Conservation (phyloP, 2,888 invertebrate species). For the Lacanobia wlatinum region DNA sequence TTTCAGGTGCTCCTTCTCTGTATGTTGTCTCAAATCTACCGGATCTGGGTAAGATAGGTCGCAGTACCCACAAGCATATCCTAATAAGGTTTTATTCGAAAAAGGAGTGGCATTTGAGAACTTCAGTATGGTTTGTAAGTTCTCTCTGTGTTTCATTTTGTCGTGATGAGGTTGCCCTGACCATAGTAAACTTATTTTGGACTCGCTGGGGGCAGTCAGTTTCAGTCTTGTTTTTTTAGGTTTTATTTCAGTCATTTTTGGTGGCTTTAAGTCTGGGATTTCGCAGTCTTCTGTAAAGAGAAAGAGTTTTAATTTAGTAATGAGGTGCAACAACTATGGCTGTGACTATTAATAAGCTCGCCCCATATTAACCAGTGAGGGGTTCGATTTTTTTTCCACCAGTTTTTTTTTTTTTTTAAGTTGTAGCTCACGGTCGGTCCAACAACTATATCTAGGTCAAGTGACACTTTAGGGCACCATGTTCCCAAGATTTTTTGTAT, state of each 20-base stretch:
- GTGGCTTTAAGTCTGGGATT: constrained; percentile 61
- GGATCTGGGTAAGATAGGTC: constrained; percentile 79
- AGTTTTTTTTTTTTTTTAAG: too few relatives aligned
- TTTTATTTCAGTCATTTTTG: constrained; percentile 59
- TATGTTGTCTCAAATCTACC: constrained; percentile 73
- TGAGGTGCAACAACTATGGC: too few relatives aligned
- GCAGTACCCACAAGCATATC: constrained; percentile 83
- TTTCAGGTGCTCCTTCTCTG: constrained; percentile 71
- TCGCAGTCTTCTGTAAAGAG: constrained; percentile 72
- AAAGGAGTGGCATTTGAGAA: constrained; percentile 83
- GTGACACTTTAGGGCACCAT: too few relatives aligned
- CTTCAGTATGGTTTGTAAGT: constrained; percentile 78
- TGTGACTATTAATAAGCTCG: too few relatives aligned
- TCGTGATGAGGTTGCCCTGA: constrained; percentile 62
- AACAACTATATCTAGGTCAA: too few relatives aligned
- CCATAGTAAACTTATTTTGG: constrained; percentile 73
- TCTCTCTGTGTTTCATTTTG: constrained; percentile 80
- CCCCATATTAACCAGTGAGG: too few relatives aligned
- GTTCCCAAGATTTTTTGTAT: too few relatives aligned
- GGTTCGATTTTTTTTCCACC: too few relatives aligned
- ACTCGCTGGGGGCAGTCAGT: constrained; percentile 63
- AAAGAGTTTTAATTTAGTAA: constrained; percentile 2
- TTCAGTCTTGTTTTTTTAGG: constrained; percentile 61
- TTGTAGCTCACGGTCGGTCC: too few relatives aligned
- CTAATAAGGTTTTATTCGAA: constrained; percentile 79